Evolutionary conservation across 2,113 vertebrate genomes (phyloP), one percentile per base, ranked within the genome.

Genomic region (Eclectus roratus): DNA sequence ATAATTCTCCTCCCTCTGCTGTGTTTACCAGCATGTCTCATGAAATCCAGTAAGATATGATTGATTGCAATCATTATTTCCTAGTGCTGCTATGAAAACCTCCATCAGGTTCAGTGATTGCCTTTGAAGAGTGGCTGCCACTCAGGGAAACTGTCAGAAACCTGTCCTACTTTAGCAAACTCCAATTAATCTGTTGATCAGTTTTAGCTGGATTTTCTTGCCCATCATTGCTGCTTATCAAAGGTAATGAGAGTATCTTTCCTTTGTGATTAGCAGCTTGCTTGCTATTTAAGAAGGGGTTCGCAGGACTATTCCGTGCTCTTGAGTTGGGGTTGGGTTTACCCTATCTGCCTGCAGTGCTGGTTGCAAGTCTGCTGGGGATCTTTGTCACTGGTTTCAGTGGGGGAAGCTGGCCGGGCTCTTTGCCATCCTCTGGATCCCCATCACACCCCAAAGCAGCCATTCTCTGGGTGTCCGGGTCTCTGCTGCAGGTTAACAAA

Each of bases 51-150:
- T 84, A 93, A 91, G 93, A 90, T 91, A 93, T 96, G 97, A 97
- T 96, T 97, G 97, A 97, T 97, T 96, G 95, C 91, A 89, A 96
- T 97, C 96, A 97, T 97, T 97, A 97, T 97, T 97, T 97, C 96
- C 94, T 94, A 91, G 93, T 68, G 92, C 95, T 71, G 68, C 92
- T 95, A 61, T 92, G 96, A 94, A 97, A 97, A 96, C 95, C 94
- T 93, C 95, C 94, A 96, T 97, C 95, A 96, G 91, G 91, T 58
- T 97, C 88, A 82, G 96, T 97, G 97, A 97, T 97, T 97, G 96
- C 94, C 90, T 97, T 85, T 92, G 78, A 97, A 96, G 94, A 74
- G 69, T 73, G 76, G 63, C 91, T 96, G 95, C 94, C 94, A 89
- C 94, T 96, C 94, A 89, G 78, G 69, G 20, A 65, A 69, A 31